phyloP scores from a whole-genome alignment of 1,140 invertebrate species.

The Eciton burchellii region DNA sequence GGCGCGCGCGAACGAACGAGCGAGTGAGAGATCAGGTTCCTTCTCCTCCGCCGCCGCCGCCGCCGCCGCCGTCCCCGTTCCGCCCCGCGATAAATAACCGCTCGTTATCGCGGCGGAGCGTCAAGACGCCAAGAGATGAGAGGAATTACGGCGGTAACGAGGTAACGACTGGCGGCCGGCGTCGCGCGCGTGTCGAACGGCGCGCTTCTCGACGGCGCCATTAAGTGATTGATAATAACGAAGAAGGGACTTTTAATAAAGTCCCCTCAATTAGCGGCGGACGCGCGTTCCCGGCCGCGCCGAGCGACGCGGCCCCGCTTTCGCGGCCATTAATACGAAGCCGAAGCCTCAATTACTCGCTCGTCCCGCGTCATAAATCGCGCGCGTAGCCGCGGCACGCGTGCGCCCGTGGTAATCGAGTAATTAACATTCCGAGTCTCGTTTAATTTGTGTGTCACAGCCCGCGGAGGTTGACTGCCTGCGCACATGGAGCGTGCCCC shows the following conservation, averaged over 20 bases:
- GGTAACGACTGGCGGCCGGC: not conserved
- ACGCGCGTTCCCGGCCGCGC: slow-evolving; percentile 2
- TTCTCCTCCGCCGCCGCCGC: too few relatives aligned
- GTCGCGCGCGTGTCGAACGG: not conserved
- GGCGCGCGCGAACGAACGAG: too few relatives aligned
- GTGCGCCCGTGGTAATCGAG: slow-evolving; percentile 68
- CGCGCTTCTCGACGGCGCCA: not conserved
- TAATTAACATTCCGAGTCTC: slow-evolving; percentile 75
- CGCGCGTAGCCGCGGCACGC: slow-evolving; percentile 64
- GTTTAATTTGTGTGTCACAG: slow-evolving; percentile 69
- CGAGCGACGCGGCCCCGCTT: slow-evolving; percentile 42
- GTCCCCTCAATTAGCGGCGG: slow-evolving; percentile 61
- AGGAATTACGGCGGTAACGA: slow-evolving; percentile 27
- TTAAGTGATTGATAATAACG: slow-evolving; percentile 66
- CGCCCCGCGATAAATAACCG: not conserved
- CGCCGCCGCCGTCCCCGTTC: too few relatives aligned
- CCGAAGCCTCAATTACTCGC: slow-evolving; percentile 61
- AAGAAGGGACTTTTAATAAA: slow-evolving; percentile 64
- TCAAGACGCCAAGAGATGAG: slow-evolving; percentile 9
- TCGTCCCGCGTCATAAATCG: slow-evolving; percentile 64
- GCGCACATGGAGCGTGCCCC: slow-evolving; percentile 28
- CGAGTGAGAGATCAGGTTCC: too few relatives aligned
- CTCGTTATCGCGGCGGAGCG: not conserved
- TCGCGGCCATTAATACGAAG: slow-evolving; percentile 59
- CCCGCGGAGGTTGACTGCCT: slow-evolving; percentile 22